phyloP scores from a whole-genome alignment of 2,888 invertebrate species.

The Tanypteryx hageni region DNA sequence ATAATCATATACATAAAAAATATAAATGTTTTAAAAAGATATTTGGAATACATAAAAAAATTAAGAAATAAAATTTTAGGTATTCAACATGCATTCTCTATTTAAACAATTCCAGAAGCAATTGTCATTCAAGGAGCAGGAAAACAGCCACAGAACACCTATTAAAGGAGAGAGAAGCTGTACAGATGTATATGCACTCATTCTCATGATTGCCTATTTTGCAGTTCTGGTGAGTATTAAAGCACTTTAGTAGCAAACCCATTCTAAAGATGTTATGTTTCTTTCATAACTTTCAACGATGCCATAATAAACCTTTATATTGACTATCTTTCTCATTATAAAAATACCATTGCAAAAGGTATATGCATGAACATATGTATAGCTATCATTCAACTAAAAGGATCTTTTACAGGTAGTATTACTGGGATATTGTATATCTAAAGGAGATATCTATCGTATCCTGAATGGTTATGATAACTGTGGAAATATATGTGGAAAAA shows the following conservation, averaged over 20 bases:
- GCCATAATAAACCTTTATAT: neutral
- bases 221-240: slow-evolving; percentile 77
- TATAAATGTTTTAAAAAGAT: neutral
- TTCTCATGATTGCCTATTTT: slow-evolving; percentile 77
- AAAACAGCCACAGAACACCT: neutral
- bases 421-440: slow-evolving; percentile 75
- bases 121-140: neutral
- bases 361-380: slow-evolving; percentile 67
- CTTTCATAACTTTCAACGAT: too few relatives aligned
- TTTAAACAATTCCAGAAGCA: neutral
- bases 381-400: slow-evolving; percentile 69
- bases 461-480: slow-evolving; percentile 82
- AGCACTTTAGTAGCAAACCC: neutral
- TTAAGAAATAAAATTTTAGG: neutral
- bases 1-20: neutral
- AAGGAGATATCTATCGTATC: slow-evolving; percentile 79
- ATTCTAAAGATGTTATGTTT: too few relatives aligned
- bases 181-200: slow-evolving; percentile 78
- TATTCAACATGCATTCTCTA: neutral
- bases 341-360: slow-evolving; percentile 71
- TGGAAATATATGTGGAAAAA: slow-evolving; percentile 80
- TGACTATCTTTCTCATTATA: neutral
- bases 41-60: neutral
- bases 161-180: slow-evolving; percentile 72
- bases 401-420: slow-evolving; percentile 72